phyloP scores from a whole-genome alignment of 2,113 vertebrate species.

The Vireo altiloquus region DNA sequence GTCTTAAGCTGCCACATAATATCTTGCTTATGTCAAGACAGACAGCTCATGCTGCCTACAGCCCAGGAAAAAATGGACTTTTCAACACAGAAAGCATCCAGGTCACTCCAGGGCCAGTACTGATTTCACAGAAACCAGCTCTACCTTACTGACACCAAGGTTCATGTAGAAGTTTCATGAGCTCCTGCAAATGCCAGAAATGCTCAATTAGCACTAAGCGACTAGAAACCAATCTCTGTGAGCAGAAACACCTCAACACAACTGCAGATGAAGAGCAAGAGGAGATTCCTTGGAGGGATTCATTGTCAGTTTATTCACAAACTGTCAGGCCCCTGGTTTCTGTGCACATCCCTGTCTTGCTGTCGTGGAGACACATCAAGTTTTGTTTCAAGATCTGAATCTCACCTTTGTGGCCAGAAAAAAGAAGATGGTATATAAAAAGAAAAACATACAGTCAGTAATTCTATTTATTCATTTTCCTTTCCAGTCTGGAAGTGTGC shows the following conservation, averaged over 20 bases:
- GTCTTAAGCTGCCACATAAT: not conserved
- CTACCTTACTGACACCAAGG: not conserved
- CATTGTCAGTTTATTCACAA: not conserved
- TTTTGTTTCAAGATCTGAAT: not conserved
- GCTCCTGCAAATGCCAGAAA: not conserved
- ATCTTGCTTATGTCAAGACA: not conserved
- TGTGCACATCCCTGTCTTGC: rapidly evolving
- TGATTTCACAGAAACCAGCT: not conserved
- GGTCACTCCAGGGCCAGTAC: not conserved
- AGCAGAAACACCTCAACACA: not conserved
- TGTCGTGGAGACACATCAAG: not conserved
- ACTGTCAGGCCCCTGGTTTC: not conserved
- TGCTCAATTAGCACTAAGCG: not conserved
- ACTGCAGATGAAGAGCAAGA: not conserved
- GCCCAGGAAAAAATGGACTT: not conserved
- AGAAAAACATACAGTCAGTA: not conserved
- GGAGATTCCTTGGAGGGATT: not conserved
- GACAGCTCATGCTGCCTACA: rapidly evolving
- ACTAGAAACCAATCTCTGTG: not conserved
- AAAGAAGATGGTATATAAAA: not conserved
- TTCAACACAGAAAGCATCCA: not conserved
- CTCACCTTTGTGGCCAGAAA: not conserved
- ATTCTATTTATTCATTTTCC: not conserved
- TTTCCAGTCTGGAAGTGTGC: not conserved
- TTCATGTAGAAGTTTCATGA: rapidly evolving